phyloP scores from a whole-genome alignment of 2,888 invertebrate species.

The Drosophila pegasa region DNA sequence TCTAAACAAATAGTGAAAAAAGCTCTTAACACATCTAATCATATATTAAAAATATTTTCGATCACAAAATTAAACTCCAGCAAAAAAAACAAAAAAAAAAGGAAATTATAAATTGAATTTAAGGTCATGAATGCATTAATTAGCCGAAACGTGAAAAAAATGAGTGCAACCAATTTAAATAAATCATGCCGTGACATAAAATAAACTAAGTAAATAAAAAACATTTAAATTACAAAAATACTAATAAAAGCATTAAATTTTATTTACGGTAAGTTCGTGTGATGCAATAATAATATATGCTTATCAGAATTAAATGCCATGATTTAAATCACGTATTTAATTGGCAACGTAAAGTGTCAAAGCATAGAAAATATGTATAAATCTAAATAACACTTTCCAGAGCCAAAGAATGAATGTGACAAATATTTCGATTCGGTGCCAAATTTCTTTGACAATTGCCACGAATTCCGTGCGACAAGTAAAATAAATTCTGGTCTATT shows the following conservation, averaged over 20 bases:
- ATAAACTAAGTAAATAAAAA: slow-evolving; percentile 5
- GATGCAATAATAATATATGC: background rate
- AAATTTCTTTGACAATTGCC: slow-evolving; percentile 28
- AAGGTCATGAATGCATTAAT: slow-evolving; percentile 7
- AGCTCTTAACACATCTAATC: too few species aligned
- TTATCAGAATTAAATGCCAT: background rate
- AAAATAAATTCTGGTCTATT: slow-evolving; percentile 40
- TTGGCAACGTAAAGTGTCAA: background rate
- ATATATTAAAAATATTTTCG: background rate
- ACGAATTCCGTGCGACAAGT: background rate
- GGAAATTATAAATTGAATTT: slow-evolving; percentile 1
- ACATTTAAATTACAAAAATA: background rate
- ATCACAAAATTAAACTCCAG: background rate
- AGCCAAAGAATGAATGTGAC: background rate
- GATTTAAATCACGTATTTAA: background rate
- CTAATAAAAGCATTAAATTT: background rate
- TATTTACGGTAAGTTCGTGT: slow-evolving; percentile 16
- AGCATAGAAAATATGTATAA: background rate
- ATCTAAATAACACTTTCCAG: slow-evolving; percentile 4
- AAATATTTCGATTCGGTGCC: background rate
- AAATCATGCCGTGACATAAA: slow-evolving; percentile 14
- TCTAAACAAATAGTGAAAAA: too few species aligned
- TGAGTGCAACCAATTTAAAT: slow-evolving; percentile 21
- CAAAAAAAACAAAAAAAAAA: background rate
- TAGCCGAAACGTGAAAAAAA: background rate